Evolutionary conservation across 2,113 vertebrate species (phyloP).

Genomic region (Lepus americanus): DNA sequence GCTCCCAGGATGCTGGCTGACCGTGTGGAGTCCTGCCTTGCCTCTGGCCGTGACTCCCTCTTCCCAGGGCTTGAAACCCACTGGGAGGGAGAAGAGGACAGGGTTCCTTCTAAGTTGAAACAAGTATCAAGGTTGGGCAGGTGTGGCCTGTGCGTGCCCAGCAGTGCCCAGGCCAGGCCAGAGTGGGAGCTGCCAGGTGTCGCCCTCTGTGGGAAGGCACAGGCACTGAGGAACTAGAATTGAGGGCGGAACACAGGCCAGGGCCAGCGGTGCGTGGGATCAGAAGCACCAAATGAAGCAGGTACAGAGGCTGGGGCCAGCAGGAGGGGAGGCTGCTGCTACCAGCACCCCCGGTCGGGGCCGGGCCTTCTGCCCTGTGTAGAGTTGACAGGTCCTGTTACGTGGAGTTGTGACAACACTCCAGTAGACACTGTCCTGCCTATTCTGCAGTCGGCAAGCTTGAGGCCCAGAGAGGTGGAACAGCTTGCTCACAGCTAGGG

Average conservation of each 20-base stretch:
- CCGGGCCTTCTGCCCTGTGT: not conserved
- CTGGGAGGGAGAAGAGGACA: not conserved
- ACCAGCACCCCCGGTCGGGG: too few species aligned
- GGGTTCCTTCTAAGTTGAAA: not conserved
- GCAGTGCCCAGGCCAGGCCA: not conserved
- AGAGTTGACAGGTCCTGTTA: not conserved
- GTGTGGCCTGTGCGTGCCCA: not conserved
- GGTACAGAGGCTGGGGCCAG: not conserved
- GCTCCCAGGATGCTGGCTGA: not conserved
- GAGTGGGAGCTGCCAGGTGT: not conserved
- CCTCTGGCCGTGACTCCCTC: not conserved
- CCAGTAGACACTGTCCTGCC: not conserved
- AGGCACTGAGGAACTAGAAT: not conserved
- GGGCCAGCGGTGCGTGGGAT: not conserved
- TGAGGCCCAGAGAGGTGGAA: not conserved
- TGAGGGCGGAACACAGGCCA: not conserved
- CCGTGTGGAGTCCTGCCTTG: not conserved
- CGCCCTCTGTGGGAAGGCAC: not conserved
- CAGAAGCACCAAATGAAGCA: not conserved
- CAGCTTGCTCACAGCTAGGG: not conserved
- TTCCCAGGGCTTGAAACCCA: not conserved
- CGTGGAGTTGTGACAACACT: not conserved
- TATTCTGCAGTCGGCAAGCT: not conserved
- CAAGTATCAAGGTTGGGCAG: not conserved
- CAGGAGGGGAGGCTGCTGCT: not conserved